Base-by-base conservation (phyloP, 2,797 vertebrate species). In the Caiman crocodilus region DNA sequence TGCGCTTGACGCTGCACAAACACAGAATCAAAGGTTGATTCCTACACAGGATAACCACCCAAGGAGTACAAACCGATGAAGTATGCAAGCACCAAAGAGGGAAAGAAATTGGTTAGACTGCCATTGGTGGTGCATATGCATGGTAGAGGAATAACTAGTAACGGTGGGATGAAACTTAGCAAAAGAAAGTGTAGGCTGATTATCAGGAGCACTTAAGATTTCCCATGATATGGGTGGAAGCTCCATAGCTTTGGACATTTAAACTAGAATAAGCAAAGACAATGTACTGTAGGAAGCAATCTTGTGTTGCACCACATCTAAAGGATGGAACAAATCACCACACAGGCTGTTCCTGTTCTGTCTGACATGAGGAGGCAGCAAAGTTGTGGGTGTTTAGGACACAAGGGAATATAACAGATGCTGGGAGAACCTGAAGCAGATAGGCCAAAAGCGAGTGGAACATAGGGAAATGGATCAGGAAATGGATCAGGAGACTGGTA, bases 371-470 rank as follows among this genome's bases (percentile, higher is more conserved):
- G 35, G 35, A 79, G 42, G 25, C 58, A 61, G 58, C 42, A 25
- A 15, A 79, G 25, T 18, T 26, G 59, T 17, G 59, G 59, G 95
- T 60, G 87, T 94, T 57, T 17, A 82, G 85, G 87, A 92, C 77
- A 78, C 59, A 87, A 87, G 88, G 84, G 96, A 96, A 96, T 60
- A 50, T 92, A 96, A 92, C 85, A 50, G 78, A 50, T 82, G 95
- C 96, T 95, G 95, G 94, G 50, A 93, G 90, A 83, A 80, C 93
- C 65, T 61, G n/a, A 87, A 88, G 93, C 75, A 6, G 80, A 87
- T 3, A 63, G 85, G 81, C 85, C 56, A 87, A 81, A 67, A 94
- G 89, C 88, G 92, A 79, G 92, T 87, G 91, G 93, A 91, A 88
- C 88, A 4, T 26, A n/a, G 90, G 90, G 88, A 92, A 75, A 35